Conservation (phyloP, 2,113 vertebrate species). For the Pleuronectes platessa region DNA sequence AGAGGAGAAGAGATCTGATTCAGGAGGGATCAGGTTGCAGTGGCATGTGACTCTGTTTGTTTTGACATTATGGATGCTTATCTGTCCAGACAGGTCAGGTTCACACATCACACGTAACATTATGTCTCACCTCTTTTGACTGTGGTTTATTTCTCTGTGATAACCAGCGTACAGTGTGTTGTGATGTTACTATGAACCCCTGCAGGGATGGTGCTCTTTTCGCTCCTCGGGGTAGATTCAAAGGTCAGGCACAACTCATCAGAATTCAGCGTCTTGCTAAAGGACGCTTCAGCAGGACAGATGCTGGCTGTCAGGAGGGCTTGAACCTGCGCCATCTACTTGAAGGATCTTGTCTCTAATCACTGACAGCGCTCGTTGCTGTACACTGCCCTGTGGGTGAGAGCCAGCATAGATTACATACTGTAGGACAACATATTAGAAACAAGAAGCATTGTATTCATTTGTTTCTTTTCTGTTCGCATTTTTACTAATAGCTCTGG, state of each 20-base stretch:
- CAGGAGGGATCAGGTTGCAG: too few species aligned
- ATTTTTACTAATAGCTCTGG: background rate
- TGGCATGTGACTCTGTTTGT: too few species aligned
- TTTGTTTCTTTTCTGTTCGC: background rate
- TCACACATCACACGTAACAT: too few species aligned
- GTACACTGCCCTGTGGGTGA: background rate
- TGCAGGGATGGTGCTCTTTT: background rate
- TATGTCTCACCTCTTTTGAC: too few species aligned
- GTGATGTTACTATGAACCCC: background rate
- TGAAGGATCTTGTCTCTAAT: slow-evolving; percentile 38
- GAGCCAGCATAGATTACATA: background rate
- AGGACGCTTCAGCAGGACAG: slow-evolving; percentile 37
- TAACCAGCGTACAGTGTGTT: background rate
- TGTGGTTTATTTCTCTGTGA: background rate
- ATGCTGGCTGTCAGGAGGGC: slow-evolving; percentile 35
- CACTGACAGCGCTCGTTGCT: slow-evolving; percentile 7
- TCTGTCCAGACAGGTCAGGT: too few species aligned
- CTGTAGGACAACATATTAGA: too few species aligned
- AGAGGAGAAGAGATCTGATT: too few species aligned
- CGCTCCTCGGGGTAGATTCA: slow-evolving; percentile 3
- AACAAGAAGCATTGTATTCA: background rate
- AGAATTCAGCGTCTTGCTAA: slow-evolving; percentile 20
- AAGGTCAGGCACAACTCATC: slow-evolving; percentile 21
- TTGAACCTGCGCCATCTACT: slow-evolving; percentile 16
- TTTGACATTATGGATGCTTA: too few species aligned